phyloP scores from a whole-genome alignment of 2,113 vertebrate species.

The Psilopsiagon aurifrons region DNA sequence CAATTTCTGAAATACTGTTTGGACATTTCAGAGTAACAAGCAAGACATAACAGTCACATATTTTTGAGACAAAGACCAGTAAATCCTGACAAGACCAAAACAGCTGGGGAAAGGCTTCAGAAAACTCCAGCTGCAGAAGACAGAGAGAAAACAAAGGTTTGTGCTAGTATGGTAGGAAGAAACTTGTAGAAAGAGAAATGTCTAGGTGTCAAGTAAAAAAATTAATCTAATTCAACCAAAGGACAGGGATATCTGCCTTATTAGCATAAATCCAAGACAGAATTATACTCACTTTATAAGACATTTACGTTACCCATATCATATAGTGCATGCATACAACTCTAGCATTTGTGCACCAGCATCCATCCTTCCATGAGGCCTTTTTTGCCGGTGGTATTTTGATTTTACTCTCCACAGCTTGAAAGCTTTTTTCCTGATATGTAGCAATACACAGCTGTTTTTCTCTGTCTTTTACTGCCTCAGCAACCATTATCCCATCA shows the following conservation, averaged over 20 bases:
- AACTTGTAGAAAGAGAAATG: background rate
- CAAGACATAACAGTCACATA: background rate
- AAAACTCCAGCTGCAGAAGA: background rate
- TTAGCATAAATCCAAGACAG: background rate
- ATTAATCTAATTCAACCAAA: background rate
- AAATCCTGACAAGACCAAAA: background rate
- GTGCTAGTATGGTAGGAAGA: background rate
- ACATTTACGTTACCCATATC: background rate
- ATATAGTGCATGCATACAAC: background rate
- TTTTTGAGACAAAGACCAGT: background rate
- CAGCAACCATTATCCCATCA: background rate
- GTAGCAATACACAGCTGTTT: fast-evolving
- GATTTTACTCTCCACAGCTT: background rate
- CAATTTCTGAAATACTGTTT: background rate
- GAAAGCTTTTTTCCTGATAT: background rate
- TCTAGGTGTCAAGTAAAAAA: background rate
- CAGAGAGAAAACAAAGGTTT: background rate
- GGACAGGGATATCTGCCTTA: background rate
- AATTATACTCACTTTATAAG: background rate
- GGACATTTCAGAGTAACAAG: background rate
- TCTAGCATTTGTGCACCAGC: background rate
- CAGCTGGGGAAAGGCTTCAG: background rate
- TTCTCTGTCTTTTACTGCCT: background rate
- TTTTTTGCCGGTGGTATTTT: background rate
- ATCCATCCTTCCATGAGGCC: background rate